These are phyloP conservation scores for Danio kyathit DNA, from an alignment of 2,797 vertebrate species.

Conservation along the genomic window DNA sequence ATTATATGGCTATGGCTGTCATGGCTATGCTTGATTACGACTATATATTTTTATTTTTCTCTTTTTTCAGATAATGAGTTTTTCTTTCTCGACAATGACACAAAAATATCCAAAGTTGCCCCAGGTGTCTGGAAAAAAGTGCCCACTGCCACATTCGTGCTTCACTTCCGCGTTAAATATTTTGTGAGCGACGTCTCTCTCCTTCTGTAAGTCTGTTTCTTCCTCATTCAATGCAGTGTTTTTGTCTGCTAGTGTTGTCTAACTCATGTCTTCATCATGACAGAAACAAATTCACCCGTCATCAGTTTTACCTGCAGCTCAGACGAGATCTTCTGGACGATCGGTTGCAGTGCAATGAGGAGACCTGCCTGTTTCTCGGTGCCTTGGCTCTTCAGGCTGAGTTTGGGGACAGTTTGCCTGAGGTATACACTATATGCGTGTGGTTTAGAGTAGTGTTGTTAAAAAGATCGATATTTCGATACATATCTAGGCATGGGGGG, in stretches of 20 bases:
- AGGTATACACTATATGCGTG: slow-evolving; percentile 73
- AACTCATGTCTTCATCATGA: slow-evolving; percentile 5
- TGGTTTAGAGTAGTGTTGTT: too few species aligned
- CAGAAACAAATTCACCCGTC: slow-evolving; percentile 87
- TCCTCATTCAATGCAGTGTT: background rate
- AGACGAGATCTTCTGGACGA: slow-evolving; percentile 90
- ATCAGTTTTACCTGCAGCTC: slow-evolving; percentile 93
- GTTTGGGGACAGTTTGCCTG: slow-evolving; percentile 84
- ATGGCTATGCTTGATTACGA: too few species aligned
- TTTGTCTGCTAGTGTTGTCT: background rate
- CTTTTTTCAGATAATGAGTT: slow-evolving; percentile 86
- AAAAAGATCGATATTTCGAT: too few species aligned
- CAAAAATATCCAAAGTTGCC: slow-evolving; percentile 88
- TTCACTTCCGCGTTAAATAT: slow-evolving; percentile 90
- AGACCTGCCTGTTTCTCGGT: slow-evolving; percentile 84
- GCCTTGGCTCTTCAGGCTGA: slow-evolving; percentile 90
- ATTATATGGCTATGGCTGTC: too few species aligned
- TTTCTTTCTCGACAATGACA: slow-evolving; percentile 90
- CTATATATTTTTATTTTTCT: background rate
- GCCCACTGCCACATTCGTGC: slow-evolving; percentile 80
- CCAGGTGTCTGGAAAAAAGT: slow-evolving; percentile 90
- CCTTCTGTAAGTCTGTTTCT: slow-evolving; percentile 83
- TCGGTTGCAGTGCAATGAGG: slow-evolving; percentile 83
- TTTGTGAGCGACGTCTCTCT: slow-evolving; percentile 82
- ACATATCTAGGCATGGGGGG: too few species aligned